Conservation (phyloP, 2,888 invertebrate genomes). For the Diaperis boleti region DNA sequence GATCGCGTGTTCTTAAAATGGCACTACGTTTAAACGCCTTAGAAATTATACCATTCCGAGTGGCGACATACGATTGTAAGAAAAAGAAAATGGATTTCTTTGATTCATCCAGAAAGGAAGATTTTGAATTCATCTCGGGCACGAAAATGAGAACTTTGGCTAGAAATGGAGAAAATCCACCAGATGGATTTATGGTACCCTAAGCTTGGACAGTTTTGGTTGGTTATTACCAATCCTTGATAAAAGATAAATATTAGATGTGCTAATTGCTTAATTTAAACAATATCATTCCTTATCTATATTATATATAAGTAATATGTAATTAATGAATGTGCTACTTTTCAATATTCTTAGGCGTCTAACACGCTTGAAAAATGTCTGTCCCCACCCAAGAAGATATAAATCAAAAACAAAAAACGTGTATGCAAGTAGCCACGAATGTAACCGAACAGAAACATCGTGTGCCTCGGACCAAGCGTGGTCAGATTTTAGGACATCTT, state of each 20-base stretch:
- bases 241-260: slow-evolving; percentile 59
- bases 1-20: slow-evolving; percentile 90
- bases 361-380: slow-evolving; percentile 12
- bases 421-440: slow-evolving; percentile 90
- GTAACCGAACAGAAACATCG: slow-evolving; percentile 97
- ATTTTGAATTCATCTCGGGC: slow-evolving; percentile 98
- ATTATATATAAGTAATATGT: no score
- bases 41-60: slow-evolving; percentile 97
- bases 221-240: slow-evolving; percentile 82
- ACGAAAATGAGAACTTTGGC: slow-evolving; percentile 95
- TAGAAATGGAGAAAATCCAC: slow-evolving; percentile 86
- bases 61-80: slow-evolving; percentile 95
- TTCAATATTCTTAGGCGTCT: background rate
- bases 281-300: no score
- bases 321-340: slow-evolving; percentile 26
- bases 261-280: no score
- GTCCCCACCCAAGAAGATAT: slow-evolving; percentile 54
- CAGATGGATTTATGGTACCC: slow-evolving; percentile 98
- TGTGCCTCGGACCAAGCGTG: slow-evolving; percentile 92
- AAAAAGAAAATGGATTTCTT: slow-evolving; percentile 92
- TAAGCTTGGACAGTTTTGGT: slow-evolving; percentile 93
- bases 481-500: slow-evolving; percentile 87
- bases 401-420: slow-evolving; percentile 63
- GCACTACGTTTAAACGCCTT: slow-evolving; percentile 93
- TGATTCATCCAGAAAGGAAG: slow-evolving; percentile 88